These are phyloP conservation scores for Empidonax traillii DNA, from an alignment of 2,113 vertebrate species.

Conservation along the genomic window DNA sequence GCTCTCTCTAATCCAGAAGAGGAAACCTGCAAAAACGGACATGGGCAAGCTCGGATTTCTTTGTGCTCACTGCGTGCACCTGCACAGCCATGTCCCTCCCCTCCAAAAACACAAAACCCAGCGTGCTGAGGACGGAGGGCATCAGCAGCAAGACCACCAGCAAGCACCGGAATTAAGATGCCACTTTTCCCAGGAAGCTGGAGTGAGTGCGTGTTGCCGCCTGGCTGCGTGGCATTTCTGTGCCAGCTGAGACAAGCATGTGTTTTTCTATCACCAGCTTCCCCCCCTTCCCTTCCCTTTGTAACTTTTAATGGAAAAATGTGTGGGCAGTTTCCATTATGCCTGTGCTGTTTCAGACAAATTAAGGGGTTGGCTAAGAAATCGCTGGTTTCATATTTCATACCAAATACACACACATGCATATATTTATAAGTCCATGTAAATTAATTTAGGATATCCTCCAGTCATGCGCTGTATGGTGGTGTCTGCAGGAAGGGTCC, in stretches of 20 bases:
- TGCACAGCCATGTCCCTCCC: accelerated
- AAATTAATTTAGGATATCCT: slow-evolving; percentile 67
- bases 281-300: slow-evolving; percentile 16
- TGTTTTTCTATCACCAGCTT: neutral
- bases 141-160: neutral
- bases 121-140: accelerated
- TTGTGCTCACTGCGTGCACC: neutral
- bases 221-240: neutral
- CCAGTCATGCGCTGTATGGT: neutral
- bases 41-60: accelerated
- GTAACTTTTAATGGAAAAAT: slow-evolving; percentile 75
- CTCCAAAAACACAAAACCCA: neutral
- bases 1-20: neutral
- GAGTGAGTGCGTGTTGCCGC: neutral
- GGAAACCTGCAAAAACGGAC: neutral
- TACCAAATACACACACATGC: slow-evolving; percentile 22
- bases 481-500: neutral
- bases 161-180: neutral
- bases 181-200: neutral
- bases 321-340: slow-evolving; percentile 69
- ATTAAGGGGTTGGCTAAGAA: slow-evolving; percentile 71
- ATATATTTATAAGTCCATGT: slow-evolving; percentile 38
- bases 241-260: neutral
- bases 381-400: slow-evolving; percentile 58
- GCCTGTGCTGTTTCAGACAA: slow-evolving; percentile 67